phyloP scores from a whole-genome alignment of 2,797 vertebrate species.

The Lateolabrax maculatus region DNA sequence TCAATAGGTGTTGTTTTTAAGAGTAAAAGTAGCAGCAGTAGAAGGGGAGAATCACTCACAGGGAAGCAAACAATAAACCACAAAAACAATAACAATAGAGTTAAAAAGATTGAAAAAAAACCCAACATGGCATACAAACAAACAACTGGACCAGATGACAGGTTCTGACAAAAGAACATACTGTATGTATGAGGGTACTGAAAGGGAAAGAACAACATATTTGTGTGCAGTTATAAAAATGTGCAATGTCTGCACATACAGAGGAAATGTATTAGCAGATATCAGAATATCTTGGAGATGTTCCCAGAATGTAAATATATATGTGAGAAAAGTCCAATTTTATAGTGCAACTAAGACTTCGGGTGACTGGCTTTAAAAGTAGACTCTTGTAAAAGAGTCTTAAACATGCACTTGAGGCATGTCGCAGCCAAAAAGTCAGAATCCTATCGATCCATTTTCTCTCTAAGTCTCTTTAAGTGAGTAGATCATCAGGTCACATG shows the following conservation, averaged over 20 bases:
- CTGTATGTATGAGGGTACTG: background rate
- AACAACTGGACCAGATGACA: conserved; percentile 13
- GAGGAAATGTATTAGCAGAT: background rate
- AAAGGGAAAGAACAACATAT: conserved; percentile 16
- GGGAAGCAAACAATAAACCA: background rate
- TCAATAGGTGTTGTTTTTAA: background rate
- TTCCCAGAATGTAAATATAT: background rate
- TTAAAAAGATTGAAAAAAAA: background rate
- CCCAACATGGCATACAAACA: background rate
- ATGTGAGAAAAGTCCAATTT: background rate
- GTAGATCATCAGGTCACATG: conserved; percentile 25
- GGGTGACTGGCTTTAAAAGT: too few species aligned
- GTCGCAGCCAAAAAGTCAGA: too few species aligned
- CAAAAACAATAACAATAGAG: background rate
- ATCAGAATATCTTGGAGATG: background rate
- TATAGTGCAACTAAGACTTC: background rate
- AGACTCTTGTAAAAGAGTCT: too few species aligned
- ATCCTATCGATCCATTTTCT: too few species aligned
- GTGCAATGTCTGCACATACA: background rate
- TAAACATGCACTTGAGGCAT: too few species aligned
- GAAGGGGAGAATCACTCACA: background rate
- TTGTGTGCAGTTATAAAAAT: background rate
- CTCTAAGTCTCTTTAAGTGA: background rate
- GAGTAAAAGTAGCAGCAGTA: background rate
- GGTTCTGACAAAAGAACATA: conserved; percentile 10